Evolutionary conservation across 2,797 vertebrate genomes (phyloP).

Genomic region (Acanthopagrus latus): DNA sequence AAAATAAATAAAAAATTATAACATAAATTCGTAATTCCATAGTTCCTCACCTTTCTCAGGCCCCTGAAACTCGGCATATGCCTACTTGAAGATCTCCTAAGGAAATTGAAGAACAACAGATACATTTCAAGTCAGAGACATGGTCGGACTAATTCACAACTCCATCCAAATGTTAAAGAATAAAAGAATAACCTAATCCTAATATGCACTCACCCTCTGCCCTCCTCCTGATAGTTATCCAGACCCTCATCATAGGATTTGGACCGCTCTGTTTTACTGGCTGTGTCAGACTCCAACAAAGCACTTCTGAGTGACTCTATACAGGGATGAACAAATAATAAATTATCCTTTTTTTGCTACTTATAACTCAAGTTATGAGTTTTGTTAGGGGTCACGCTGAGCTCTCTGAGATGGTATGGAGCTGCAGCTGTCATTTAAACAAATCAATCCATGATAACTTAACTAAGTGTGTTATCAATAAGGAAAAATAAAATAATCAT

Average conservation of each 20-base stretch:
- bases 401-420: not conserved
- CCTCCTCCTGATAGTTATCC: slow-evolving; percentile 95
- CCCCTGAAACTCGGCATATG: slow-evolving; percentile 91
- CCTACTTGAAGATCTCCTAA: slow-evolving; percentile 87
- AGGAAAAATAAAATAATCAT: not conserved
- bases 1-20: not conserved
- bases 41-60: slow-evolving; percentile 90
- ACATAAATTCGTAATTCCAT: not conserved
- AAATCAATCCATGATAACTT: not conserved
- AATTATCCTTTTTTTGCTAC: not conserved
- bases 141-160: not conserved
- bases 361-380: not conserved
- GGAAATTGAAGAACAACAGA: slow-evolving; percentile 13
- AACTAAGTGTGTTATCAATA: not conserved
- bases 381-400: not conserved
- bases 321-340: not conserved
- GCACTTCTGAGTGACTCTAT: slow-evolving; percentile 92
- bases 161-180: not conserved
- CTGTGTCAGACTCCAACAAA: slow-evolving; percentile 89
- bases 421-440: not conserved
- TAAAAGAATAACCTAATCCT: not conserved
- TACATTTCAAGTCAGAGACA: slow-evolving; percentile 1
- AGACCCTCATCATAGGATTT: slow-evolving; percentile 98
- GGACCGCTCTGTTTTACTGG: slow-evolving; percentile 92
- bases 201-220: slow-evolving; percentile 87